A percentile compares a stretch with the other conserved stretches of the same genome.
Evolutionary conservation across 2,797 vertebrate species (phyloP).

Genomic region (Bryconaethiops microstoma): DNA sequence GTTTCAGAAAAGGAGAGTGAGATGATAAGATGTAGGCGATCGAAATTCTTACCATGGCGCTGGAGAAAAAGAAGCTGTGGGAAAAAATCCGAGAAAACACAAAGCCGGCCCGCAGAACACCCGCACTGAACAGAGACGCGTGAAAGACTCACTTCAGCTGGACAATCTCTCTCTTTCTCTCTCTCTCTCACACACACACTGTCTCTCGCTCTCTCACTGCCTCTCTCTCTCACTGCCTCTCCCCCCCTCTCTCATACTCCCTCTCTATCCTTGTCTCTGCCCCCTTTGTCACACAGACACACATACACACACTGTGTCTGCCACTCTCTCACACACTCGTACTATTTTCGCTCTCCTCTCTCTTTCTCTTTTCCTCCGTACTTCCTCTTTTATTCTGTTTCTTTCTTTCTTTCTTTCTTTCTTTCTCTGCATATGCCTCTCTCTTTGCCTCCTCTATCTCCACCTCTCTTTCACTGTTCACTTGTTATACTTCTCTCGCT

Average conservation of each 20-base stretch:
- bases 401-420: neutral
- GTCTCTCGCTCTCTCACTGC: neutral
- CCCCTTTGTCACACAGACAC: neutral
- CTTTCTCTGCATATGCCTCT: neutral
- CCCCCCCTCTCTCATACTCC: neutral
- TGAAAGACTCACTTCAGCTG: neutral
- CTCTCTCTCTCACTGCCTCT: neutral
- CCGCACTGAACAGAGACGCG: neutral
- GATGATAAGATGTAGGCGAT: no score
- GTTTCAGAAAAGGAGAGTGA: neutral
- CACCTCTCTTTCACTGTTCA: neutral
- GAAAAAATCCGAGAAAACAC: neutral
- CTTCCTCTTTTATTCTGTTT: neutral
- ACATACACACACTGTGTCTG: neutral
- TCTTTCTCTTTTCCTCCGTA: neutral
- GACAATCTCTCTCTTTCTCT: slow-evolving; percentile 1
- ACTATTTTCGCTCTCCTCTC: neutral
- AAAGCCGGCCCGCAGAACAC: neutral
- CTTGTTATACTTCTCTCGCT: neutral
- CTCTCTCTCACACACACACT: no score
- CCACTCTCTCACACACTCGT: neutral
- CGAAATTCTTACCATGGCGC: neutral
- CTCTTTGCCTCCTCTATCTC: neutral
- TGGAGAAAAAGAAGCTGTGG: neutral
- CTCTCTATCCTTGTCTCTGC: neutral